phyloP scores from a whole-genome alignment of 2,113 vertebrate species.

The Cebidichthys violaceus region DNA sequence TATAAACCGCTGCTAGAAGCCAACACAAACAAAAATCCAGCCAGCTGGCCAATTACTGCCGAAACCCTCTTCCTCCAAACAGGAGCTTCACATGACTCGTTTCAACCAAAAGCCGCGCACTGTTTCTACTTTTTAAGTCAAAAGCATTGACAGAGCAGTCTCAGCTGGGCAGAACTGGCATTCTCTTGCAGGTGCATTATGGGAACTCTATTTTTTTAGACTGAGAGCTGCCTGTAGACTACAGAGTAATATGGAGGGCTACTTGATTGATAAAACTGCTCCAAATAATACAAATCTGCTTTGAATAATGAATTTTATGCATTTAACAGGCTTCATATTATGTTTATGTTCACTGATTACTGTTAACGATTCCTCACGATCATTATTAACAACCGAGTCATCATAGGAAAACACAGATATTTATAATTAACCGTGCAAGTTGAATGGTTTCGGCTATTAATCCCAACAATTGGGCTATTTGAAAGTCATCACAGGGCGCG shows the following conservation, averaged over 20 bases:
- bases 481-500: no score
- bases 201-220: not conserved
- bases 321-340: no score
- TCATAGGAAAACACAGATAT: no score
- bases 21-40: slow-evolving; percentile 48
- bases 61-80: slow-evolving; percentile 19
- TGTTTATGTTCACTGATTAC: no score
- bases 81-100: not conserved
- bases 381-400: no score
- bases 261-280: no score
- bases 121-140: not conserved
- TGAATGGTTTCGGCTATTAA: no score
- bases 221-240: not conserved
- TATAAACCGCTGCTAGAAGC: slow-evolving; percentile 27
- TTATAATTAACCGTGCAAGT: no score
- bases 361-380: no score
- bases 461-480: no score
- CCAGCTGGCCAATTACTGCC: slow-evolving; percentile 25
- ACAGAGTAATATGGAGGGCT: not conserved
- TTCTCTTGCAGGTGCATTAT: slow-evolving; percentile 2
- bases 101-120: not conserved
- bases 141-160: not conserved
- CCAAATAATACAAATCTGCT: not conserved
- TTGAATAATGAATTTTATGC: not conserved
- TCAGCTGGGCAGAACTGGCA: not conserved